Conservation (phyloP, 2,113 vertebrate species). For the Nansenia antarctica region DNA sequence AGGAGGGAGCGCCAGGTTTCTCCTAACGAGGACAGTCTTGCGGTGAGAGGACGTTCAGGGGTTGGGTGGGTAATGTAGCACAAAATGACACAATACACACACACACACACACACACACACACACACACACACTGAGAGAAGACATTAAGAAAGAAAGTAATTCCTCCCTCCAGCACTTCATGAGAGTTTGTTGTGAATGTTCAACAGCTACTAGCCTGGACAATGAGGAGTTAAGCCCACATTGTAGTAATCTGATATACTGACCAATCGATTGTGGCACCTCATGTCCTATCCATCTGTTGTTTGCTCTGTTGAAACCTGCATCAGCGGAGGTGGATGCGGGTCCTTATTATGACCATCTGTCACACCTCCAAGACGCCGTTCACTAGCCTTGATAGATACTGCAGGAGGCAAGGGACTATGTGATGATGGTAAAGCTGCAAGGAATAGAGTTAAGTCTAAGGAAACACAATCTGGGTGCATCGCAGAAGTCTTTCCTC, state of each 20-base stretch:
- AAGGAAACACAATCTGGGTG: too few species aligned
- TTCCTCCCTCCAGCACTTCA: conserved; percentile 42
- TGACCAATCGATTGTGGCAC: conserved; percentile 67
- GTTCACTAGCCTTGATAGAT: conserved; percentile 50
- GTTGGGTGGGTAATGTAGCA: conserved; percentile 47
- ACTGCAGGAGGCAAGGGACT: conserved; percentile 34
- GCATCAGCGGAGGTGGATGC: conserved; percentile 36
- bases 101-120: conserved; percentile 49
- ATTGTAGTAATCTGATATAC: conserved; percentile 58
- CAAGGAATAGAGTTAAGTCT: too few species aligned
- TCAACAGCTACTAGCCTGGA: conserved; percentile 57
- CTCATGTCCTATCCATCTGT: conserved; percentile 58
- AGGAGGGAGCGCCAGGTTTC: conserved; percentile 48
- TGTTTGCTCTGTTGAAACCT: conserved; percentile 46
- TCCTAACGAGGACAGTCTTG: conserved; percentile 70
- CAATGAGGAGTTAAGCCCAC: conserved; percentile 42
- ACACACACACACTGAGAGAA: conserved; percentile 40
- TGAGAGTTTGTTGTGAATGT: conserved; percentile 53
- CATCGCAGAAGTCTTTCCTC: too few species aligned
- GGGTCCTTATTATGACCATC: conserved; percentile 50
- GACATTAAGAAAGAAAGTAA: conserved; percentile 8
- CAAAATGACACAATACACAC: conserved; percentile 47
- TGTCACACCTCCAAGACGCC: conserved; percentile 52
- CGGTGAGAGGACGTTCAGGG: conserved; percentile 59
- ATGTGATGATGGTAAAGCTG: too few species aligned